phyloP scores from a whole-genome alignment of 1,140 invertebrate species.

The Ips typographus region DNA sequence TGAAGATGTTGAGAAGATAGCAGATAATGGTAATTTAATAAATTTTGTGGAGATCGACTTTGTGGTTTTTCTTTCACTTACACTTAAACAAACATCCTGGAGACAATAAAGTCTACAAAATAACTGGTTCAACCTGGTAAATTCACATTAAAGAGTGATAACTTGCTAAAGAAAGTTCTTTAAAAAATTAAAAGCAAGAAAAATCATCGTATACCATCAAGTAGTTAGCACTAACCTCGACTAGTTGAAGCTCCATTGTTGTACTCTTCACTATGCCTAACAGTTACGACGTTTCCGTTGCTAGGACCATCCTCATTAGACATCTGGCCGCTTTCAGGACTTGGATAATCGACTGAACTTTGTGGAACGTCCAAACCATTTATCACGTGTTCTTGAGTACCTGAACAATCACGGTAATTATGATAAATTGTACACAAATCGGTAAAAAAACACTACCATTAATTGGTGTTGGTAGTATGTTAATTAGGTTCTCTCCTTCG shows the following conservation, averaged over 20 bases:
- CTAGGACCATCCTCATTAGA: constrained; percentile 5
- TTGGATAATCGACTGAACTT: constrained; percentile 29
- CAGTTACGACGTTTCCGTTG: constrained; percentile 6
- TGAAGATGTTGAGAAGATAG: too few relatives aligned
- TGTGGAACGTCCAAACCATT: constrained; percentile 53
- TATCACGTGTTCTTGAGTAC: constrained; percentile 55
- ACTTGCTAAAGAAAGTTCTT: too few relatives aligned
- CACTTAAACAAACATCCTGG: too few relatives aligned
- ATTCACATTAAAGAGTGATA: too few relatives aligned
- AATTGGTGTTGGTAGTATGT: constrained; percentile 58
- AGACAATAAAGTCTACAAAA: too few relatives aligned
- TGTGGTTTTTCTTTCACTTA: too few relatives aligned
- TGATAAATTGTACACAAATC: neutral
- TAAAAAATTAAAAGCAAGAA: too few relatives aligned
- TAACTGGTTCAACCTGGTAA: too few relatives aligned
- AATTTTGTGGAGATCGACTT: too few relatives aligned
- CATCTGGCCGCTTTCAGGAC: constrained; percentile 13
- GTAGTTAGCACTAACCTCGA: constrained; percentile 33
- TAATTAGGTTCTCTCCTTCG: constrained; percentile 52
- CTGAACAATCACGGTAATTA: constrained; percentile 5
- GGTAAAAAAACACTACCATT: constrained; percentile 50
- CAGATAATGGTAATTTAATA: too few relatives aligned
- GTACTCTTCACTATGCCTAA: constrained; percentile 20
- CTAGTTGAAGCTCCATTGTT: constrained; percentile 33
- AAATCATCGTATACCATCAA: too few relatives aligned